phyloP scores from a whole-genome alignment of 1,140 invertebrate species.

The Drosophila parvula region DNA sequence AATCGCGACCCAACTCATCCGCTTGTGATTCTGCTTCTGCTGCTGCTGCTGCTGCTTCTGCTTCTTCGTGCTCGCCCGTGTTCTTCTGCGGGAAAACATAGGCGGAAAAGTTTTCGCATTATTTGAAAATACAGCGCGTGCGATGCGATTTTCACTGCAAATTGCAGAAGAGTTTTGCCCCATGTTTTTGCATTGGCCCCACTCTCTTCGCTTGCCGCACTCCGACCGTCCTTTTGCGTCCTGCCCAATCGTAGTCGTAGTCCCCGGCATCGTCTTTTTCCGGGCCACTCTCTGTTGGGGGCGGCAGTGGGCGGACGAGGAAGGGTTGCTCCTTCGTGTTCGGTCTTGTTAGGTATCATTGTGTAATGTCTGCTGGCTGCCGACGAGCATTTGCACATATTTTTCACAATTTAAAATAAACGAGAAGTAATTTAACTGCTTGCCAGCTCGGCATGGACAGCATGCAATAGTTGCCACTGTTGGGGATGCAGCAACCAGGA shows the following conservation, averaged over 20 bases:
- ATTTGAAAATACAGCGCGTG: slow-evolving; percentile 78
- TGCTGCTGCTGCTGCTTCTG: slow-evolving; percentile 1
- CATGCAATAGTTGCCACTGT: slow-evolving; percentile 49
- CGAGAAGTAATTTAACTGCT: slow-evolving; percentile 81
- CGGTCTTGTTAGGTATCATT: slow-evolving; percentile 70
- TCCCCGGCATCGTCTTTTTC: slow-evolving; percentile 18
- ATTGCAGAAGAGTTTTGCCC: slow-evolving; percentile 73
- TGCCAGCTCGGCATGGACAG: slow-evolving; percentile 43
- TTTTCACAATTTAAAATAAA: slow-evolving; percentile 81
- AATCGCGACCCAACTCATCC: slow-evolving; percentile 46
- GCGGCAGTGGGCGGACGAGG: slow-evolving; percentile 2
- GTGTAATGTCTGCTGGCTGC: slow-evolving; percentile 65
- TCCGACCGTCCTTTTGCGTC: slow-evolving; percentile 26
- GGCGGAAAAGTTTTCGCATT: slow-evolving; percentile 79
- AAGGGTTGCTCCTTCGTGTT: slow-evolving; percentile 48
- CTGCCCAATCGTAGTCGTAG: slow-evolving; percentile 7
- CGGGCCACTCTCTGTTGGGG: slow-evolving; percentile 2
- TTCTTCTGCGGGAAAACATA: slow-evolving; percentile 57
- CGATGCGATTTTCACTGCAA: slow-evolving; percentile 74
- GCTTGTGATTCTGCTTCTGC: slow-evolving; percentile 8
- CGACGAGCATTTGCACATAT: slow-evolving; percentile 74
- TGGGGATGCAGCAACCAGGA: background rate
- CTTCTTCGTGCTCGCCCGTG: slow-evolving; percentile 16
- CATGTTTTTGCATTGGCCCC: slow-evolving; percentile 67
- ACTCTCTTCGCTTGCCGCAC: slow-evolving; percentile 4